Evolutionary conservation across 1,140 invertebrate genomes (phyloP).

Genomic region (Dinothrombium tinctorium): DNA sequence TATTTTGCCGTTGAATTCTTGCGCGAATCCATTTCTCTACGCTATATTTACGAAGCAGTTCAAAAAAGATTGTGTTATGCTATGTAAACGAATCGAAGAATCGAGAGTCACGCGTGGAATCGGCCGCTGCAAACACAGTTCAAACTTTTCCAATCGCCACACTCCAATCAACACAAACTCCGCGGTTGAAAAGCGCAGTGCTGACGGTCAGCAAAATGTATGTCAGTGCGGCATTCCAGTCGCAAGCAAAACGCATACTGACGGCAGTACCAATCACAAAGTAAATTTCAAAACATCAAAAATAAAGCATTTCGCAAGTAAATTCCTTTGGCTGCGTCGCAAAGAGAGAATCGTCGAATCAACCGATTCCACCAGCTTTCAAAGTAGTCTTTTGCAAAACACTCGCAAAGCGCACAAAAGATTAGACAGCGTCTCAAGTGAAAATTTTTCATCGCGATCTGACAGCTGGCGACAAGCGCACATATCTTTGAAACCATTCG

Average conservation of each 20-base stretch:
- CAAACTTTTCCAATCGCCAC: slow-evolving; percentile 64
- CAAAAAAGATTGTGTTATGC: slow-evolving; percentile 85
- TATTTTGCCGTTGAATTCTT: slow-evolving; percentile 73
- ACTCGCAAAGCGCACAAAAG: slow-evolving; percentile 12
- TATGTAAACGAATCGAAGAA: slow-evolving; percentile 78
- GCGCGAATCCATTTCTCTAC: slow-evolving; percentile 67
- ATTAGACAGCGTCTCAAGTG: slow-evolving; percentile 40
- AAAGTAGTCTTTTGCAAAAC: slow-evolving; percentile 32
- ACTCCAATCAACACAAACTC: slow-evolving; percentile 68
- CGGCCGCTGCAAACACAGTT: slow-evolving; percentile 54
- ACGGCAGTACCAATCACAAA: neutral
- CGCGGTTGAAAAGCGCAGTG: slow-evolving; percentile 37
- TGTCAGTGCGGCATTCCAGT: slow-evolving; percentile 7
- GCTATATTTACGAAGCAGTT: slow-evolving; percentile 72
- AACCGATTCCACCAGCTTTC: slow-evolving; percentile 48
- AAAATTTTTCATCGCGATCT: slow-evolving; percentile 56
- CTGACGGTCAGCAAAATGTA: slow-evolving; percentile 19
- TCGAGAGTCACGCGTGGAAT: slow-evolving; percentile 32
- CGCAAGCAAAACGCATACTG: neutral
- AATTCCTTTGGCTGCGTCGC: too few relatives aligned
- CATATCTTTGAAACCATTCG: slow-evolving; percentile 31
- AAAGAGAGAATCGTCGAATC: slow-evolving; percentile 28
- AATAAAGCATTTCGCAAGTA: neutral
- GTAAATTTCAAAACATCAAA: neutral
- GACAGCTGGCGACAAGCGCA: slow-evolving; percentile 43